Evolutionary conservation across 2,113 vertebrate genomes (phyloP).

Genomic region (Lonchura striata): DNA sequence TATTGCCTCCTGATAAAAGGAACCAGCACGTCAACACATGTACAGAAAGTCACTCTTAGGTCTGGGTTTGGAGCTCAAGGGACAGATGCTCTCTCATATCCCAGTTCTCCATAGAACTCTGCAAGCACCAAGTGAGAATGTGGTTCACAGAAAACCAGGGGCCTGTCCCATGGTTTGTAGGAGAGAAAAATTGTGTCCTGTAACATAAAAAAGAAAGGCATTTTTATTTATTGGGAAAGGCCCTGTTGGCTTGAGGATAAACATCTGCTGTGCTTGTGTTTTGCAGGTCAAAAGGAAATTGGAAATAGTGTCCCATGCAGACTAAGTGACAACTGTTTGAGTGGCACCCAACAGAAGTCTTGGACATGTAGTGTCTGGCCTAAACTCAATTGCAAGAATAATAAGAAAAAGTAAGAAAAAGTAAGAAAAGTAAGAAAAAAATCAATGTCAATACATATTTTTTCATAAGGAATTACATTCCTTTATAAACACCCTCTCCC

Average conservation of each 20-base stretch:
- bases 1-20: neutral
- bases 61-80: neutral
- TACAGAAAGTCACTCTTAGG: neutral
- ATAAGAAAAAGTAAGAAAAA: neutral
- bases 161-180: neutral
- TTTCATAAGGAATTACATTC: neutral
- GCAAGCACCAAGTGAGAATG: neutral
- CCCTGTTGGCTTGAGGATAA: neutral
- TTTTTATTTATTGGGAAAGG: neutral
- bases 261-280: neutral
- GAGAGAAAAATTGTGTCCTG: neutral
- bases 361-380: neutral
- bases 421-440: neutral
- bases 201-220: neutral
- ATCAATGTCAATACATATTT: neutral
- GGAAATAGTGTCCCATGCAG: neutral
- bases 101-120: neutral
- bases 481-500: neutral
- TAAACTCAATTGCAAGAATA: neutral
- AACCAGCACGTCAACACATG: neutral
- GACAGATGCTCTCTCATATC: neutral
- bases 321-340: neutral
- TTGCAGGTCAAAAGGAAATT: neutral
- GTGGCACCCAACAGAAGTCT: neutral
- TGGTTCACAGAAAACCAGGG: neutral